Base-by-base conservation (phyloP, 1,140 invertebrate genomes). In the Campoletis sonorensis region DNA sequence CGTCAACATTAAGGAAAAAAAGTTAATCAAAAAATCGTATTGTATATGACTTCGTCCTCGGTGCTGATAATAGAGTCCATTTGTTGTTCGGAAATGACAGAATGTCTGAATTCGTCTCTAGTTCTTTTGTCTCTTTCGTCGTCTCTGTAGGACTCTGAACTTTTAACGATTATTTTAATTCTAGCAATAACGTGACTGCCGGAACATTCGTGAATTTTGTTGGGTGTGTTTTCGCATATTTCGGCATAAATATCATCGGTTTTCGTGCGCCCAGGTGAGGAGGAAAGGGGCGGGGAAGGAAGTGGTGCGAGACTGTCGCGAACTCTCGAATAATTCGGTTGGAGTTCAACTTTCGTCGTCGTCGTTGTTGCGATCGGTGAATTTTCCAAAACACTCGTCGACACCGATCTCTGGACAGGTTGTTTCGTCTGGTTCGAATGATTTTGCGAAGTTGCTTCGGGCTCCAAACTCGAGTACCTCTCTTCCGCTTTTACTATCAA, bases 121-220 rank as follows among this genome's bases (percentile, higher is more conserved):
- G 18, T 18, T 81, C 58, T 78, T 70, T 82, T 85, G 61, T 33
- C 82, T 84, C 77, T 64, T 10, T 79, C 45, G 0, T 83, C 40
- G 16, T 72, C 21, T 7, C 79, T 79, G 37, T 81, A 80, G 0
- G 87, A 86, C 10, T 90, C 86, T 2, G 68, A 79, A 23, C 84
- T 86, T 68, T 90, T 89, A 0, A 92, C 91, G 27, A 92, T 86
- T 18, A 92, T 91, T 72, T 89, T 91, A 4, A 92, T 91, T 72
- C 89, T 88, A n/a, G 91, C 89, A 85, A 91, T 91, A 4, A 92
- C 89, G 79, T 92, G 91, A 78, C 86, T 91, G 8, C 89, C 89
- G 0, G 90, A 84, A 79, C 87, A 90, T 5, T 87, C 87, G 11
- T 88, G 85, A 49, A 84, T 85, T 45, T 87, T 87, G 0, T 67